These are phyloP conservation scores for Myotis lucifugus DNA, from an alignment of 2,113 vertebrate species.

Conservation along the genomic window DNA sequence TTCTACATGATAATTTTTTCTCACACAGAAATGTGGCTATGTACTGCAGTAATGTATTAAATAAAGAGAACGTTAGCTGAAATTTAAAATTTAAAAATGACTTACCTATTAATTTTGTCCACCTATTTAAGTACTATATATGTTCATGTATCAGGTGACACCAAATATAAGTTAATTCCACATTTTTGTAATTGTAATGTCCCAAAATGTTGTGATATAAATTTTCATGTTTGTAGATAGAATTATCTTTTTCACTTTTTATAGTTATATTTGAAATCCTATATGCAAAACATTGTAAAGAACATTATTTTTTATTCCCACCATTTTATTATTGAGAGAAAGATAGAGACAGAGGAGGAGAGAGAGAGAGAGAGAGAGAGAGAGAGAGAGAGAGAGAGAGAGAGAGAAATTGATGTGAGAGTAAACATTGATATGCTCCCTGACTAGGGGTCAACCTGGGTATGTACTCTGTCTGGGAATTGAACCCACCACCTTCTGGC, in stretches of 20 bases:
- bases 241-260: neutral
- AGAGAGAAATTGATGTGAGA: too few relatives aligned
- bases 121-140: neutral
- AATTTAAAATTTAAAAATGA: slow-evolving; percentile 19
- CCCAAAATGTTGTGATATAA: neutral
- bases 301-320: neutral
- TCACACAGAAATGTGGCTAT: neutral
- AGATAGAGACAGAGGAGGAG: too few relatives aligned
- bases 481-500: too few relatives aligned
- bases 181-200: neutral
- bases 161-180: neutral
- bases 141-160: neutral
- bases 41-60: neutral
- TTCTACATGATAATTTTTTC: neutral
- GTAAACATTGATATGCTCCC: too few relatives aligned
- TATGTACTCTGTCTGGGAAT: too few relatives aligned
- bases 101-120: neutral
- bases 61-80: neutral
- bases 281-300: neutral
- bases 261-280: neutral
- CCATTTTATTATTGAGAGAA: neutral
- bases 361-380: too few relatives aligned
- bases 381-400: too few relatives aligned
- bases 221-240: neutral
- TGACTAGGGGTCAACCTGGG: too few relatives aligned